Conservation (phyloP, 2,113 vertebrate species). For the Rousettus leschenaultii region DNA sequence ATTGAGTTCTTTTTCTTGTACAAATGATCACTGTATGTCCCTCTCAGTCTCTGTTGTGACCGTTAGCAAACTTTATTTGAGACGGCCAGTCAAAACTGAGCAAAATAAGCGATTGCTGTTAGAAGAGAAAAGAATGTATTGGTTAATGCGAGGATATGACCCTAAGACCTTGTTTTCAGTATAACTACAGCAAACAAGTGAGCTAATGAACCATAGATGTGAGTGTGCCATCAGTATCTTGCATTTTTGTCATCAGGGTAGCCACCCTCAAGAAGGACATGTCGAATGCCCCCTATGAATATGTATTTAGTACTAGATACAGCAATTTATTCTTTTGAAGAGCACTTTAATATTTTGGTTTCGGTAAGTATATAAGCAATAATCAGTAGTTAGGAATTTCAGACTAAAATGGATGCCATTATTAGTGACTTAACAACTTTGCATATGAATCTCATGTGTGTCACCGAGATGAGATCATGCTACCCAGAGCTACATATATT, state of each 20-base stretch:
- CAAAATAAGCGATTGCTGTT: not conserved
- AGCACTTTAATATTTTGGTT: constrained; percentile 64
- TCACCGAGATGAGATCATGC: constrained; percentile 40
- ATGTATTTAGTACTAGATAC: constrained; percentile 26
- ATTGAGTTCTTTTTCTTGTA: not conserved
- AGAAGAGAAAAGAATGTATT: not conserved
- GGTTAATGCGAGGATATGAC: not conserved
- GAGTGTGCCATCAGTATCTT: not conserved
- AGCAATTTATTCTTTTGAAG: constrained; percentile 69
- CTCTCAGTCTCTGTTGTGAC: not conserved
- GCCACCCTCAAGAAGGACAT: not conserved
- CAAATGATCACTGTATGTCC: not conserved
- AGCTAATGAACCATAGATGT: not conserved
- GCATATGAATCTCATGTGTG: constrained; percentile 44
- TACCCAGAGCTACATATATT: constrained; percentile 22
- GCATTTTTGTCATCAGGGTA: not conserved
- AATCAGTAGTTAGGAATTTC: constrained; percentile 64
- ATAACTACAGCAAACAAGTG: not conserved
- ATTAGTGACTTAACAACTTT: constrained; percentile 66
- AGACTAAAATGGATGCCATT: constrained; percentile 44
- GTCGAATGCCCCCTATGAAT: constrained; percentile 48
- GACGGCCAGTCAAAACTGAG: not conserved
- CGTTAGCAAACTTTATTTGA: not conserved
- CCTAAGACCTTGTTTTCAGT: not conserved
- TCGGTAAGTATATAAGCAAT: constrained; percentile 50